Conservation (phyloP, 2,113 vertebrate species). For the Vulpes ferrilata region DNA sequence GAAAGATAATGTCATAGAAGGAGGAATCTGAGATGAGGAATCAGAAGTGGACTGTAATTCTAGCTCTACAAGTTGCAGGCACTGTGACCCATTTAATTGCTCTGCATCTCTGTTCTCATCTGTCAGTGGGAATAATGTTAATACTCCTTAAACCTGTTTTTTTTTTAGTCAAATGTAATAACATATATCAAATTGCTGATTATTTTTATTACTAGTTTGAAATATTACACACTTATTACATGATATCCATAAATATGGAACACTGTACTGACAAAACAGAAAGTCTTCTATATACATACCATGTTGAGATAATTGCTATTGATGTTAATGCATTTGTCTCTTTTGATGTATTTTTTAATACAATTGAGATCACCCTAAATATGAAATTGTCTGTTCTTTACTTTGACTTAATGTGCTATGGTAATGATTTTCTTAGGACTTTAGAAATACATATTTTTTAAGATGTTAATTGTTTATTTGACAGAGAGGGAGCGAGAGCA, state of each 20-base stretch:
- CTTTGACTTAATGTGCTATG: neutral
- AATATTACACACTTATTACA: neutral
- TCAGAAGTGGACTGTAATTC: neutral
- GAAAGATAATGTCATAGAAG: neutral
- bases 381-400: neutral
- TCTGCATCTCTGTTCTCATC: neutral
- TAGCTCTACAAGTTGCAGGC: neutral
- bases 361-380: neutral
- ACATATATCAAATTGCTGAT: neutral
- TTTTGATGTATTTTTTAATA: constrained; percentile 14
- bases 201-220: neutral
- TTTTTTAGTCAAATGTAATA: neutral
- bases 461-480: too few species aligned
- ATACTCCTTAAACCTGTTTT: neutral
- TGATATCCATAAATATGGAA: neutral
- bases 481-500: too few species aligned
- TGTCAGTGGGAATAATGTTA: neutral
- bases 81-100: neutral
- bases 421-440: neutral
- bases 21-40: neutral
- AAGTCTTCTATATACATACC: neutral
- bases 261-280: neutral
- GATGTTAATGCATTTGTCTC: neutral
- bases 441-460: neutral
- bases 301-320: neutral